Evolutionary conservation across 1,140 invertebrate species (phyloP).

Genomic region (Mycetomoellerius zeteki): DNA sequence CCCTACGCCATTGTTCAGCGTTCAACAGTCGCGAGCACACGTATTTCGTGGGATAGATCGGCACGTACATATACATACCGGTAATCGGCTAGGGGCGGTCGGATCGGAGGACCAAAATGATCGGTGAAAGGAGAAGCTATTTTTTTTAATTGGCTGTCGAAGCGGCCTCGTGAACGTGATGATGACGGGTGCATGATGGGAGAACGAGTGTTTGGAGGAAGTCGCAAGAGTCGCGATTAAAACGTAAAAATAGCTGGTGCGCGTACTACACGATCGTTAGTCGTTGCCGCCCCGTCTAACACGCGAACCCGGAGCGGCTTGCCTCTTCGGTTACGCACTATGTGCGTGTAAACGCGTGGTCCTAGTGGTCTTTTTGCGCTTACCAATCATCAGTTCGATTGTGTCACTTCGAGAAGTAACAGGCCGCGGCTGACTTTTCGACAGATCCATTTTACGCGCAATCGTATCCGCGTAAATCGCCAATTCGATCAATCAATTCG

Average conservation of each 20-base stretch:
- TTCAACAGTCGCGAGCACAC: constrained; percentile 24
- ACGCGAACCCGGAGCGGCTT: constrained; percentile 42
- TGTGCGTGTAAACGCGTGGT: not conserved
- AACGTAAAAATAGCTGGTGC: constrained; percentile 71
- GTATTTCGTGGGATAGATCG: constrained; percentile 23
- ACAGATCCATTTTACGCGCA: not conserved
- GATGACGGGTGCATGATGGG: not conserved
- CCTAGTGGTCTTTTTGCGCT: constrained; percentile 12
- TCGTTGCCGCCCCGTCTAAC: constrained; percentile 59
- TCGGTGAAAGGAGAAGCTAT: constrained; percentile 68
- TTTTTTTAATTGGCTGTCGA: constrained; percentile 55
- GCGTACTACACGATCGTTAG: constrained; percentile 63
- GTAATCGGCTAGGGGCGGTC: constrained; percentile 17
- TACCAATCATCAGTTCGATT: constrained; percentile 70
- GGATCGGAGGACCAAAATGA: not conserved
- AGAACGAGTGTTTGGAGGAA: constrained; percentile 62
- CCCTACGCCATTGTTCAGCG: not conserved
- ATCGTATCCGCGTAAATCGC: not conserved
- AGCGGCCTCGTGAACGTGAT: not conserved
- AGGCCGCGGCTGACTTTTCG: not conserved
- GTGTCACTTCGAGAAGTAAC: constrained; percentile 54
- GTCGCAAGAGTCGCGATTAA: constrained; percentile 68
- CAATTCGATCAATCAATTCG: constrained; percentile 5
- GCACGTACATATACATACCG: constrained; percentile 1
- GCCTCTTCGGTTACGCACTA: not conserved